Evolutionary conservation across 2,888 invertebrate species (phyloP).

Genomic region (Entomobrya proxima): DNA sequence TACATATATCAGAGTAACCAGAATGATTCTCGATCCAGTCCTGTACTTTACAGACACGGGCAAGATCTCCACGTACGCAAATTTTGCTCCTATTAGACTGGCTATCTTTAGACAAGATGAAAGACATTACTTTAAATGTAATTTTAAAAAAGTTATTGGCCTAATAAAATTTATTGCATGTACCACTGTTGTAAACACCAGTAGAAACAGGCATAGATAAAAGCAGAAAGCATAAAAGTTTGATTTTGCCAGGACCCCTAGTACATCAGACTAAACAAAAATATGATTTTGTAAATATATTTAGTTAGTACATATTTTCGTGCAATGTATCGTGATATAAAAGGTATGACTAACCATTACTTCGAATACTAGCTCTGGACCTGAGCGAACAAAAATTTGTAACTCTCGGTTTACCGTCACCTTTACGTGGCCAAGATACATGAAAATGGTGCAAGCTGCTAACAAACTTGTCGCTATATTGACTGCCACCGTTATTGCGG

Average conservation of each 20-base stretch:
- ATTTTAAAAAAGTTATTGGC: too few relatives aligned
- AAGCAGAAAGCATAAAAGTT: conserved; percentile 51
- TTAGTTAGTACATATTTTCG: too few relatives aligned
- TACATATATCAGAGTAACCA: neutral
- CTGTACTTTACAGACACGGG: conserved; percentile 33
- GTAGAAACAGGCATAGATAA: conserved; percentile 22
- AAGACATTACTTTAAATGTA: too few relatives aligned
- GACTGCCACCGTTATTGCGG: neutral
- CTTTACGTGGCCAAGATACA: conserved; percentile 44
- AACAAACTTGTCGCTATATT: conserved; percentile 10
- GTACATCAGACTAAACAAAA: conserved; percentile 24
- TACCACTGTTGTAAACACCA: conserved; percentile 34
- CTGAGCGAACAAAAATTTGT: neutral
- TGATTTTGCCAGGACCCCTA: conserved; percentile 36
- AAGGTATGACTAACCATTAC: conserved; percentile 31
- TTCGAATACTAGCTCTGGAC: conserved; percentile 40
- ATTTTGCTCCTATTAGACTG: neutral
- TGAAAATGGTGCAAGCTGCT: conserved; percentile 30
- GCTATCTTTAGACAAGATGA: neutral
- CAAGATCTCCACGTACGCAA: conserved; percentile 19
- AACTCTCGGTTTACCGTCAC: neutral
- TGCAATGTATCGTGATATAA: too few relatives aligned
- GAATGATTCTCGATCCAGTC: neutral
- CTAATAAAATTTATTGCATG: too few relatives aligned
- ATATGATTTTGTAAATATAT: neutral